Base-by-base conservation (phyloP, 2,113 vertebrate genomes). In the Melanotaenia duboulayi region DNA sequence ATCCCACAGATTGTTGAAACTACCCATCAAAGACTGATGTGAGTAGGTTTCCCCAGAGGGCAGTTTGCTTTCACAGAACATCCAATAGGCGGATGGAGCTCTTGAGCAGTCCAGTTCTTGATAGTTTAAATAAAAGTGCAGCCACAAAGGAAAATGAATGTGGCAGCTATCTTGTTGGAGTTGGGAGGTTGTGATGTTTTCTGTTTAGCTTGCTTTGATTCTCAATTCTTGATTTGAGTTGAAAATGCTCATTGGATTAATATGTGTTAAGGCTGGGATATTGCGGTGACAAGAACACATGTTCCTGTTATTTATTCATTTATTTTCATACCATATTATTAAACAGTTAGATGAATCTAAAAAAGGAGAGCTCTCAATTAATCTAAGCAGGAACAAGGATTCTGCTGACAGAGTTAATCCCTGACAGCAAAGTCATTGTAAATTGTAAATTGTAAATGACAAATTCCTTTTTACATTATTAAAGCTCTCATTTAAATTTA, bases 21-120 rank as follows among this genome's bases (percentile, higher is more conserved):
- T 54, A 32, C 16, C 19, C 39, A 74, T 67, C 40, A 76, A 74
- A 50, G 66, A 80, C 49, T 76, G 13, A 59, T 65, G 35, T 65
- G 58, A 56, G 32, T 55, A 61, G 32, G 0, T 61, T 68, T 65
- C 46, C 46, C 57, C 40, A 57, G 32, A 44, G 50, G 66, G n/a
- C 49, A 48, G 60, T 58, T 74, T 69, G 39, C 23, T 67, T 77
- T 73, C 37, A 54, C 51, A 56, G 16, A 65, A 28, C 22, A 64
- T 61, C 40, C 16, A n/a, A 50, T 65, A 24, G 22, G 23, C 48
- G 54, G n/a, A 63, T 32, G 50, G 37, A 58, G 46, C 32, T 64
- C 25, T 17, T 13, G n/a, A 66, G 16, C 48, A 20, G 25, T 24
- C 7, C 28, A 44, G 1, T 24, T 32, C 39, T 56, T 73, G 44